Conservation (phyloP, 2,113 vertebrate species). For the Montifringilla adamsi region DNA sequence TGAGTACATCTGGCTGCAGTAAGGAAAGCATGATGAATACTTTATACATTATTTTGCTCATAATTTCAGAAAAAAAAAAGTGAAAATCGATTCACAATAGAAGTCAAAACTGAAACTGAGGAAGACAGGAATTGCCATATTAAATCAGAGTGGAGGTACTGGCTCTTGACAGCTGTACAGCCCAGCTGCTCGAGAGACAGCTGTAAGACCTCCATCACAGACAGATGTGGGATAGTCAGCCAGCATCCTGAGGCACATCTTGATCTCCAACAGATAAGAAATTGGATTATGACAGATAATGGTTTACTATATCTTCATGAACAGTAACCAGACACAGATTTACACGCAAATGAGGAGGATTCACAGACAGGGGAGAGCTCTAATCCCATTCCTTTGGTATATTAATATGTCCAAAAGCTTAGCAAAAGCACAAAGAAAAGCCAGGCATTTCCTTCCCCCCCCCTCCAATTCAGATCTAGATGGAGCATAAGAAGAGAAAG, state of each 20-base stretch:
- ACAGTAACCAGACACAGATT: not conserved
- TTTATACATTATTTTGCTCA: not conserved
- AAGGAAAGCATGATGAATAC: not conserved
- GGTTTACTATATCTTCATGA: not conserved
- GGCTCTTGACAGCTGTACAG: not conserved
- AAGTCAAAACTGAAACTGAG: not conserved
- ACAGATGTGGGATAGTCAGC: slow-evolving; percentile 3
- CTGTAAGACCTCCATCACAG: slow-evolving; percentile 6
- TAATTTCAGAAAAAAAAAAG: not conserved
- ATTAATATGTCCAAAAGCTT: not conserved
- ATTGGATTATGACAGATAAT: not conserved
- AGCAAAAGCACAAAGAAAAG: not conserved
- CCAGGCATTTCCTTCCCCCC: not conserved
- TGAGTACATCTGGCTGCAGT: not conserved
- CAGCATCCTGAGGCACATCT: not conserved
- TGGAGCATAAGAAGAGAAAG: not conserved
- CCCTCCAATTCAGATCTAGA: not conserved
- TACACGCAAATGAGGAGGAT: not conserved
- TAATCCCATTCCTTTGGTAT: not conserved
- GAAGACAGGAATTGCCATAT: not conserved
- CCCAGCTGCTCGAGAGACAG: not conserved
- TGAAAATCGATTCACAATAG: not conserved
- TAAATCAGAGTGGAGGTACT: not conserved
- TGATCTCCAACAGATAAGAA: slow-evolving; percentile 22
- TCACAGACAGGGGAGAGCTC: not conserved